Base-by-base conservation (phyloP, 2,888 invertebrate genomes). In the Metopia argyrocephala region DNA sequence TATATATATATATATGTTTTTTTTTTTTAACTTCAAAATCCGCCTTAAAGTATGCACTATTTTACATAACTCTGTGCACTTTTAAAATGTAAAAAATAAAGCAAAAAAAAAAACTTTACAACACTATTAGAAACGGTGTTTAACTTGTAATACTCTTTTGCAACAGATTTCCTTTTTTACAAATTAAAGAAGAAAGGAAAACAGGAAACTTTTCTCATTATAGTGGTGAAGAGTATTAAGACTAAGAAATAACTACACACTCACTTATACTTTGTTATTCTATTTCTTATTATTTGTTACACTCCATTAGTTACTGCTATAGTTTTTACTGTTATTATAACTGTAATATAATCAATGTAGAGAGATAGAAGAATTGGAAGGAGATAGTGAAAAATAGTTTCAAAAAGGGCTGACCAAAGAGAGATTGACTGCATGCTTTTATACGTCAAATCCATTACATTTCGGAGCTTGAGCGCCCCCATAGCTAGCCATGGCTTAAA, bases 161-260 rank as follows among this genome's bases (percentile, higher is more conserved):
- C 27, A 71, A 20, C 25, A 25, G 27, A 52, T 52, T 12, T 15
- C 15, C 23, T 20, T 46, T 69, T 71, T 52, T 15, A 0, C 46
- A 18, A 38, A 38, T 12, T 12, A 20, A 3, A 48, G 57, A 59
- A 38, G 5, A 31, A 2, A 54, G 54, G 9, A 48, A 12, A 31
- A 66, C 18, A 45, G 52, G 52, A 76, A 80, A 80, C 68, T 76
- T 76, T 80, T 80, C 71, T 76, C 76, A 76, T 79, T 76, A 76
- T 68, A 21, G 62, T 62, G 20, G n/a, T 50, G 25, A 65, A 50
- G 59, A 45, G 65, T 50, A 25, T 57, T 31, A 5, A 54, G 25
- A 28, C 9, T 50, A 56, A 27, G n/a, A 25, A 59, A 61, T 45
- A 71, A 54, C 31, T 20, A 61, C 18, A 15, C 15, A 15, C 38